Percentiles rank a stretch among this genome's conserved stretches.
Conservation (phyloP, 2,113 vertebrate species). For the Halcyon senegalensis region DNA sequence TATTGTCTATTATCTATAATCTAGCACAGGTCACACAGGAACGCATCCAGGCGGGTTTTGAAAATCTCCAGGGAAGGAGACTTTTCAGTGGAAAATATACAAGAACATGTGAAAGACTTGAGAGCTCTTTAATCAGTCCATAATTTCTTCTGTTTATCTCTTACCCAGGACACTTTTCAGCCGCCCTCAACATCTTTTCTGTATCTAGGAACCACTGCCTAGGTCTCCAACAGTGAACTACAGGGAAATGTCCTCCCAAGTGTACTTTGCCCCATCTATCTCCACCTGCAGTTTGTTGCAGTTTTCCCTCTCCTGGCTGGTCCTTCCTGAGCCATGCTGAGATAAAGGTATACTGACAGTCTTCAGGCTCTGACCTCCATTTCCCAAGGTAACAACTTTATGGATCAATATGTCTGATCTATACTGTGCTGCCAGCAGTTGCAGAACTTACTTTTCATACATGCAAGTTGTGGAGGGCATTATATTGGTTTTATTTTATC, state of each 20-base stretch:
- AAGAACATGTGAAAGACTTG: background rate
- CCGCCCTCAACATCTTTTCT: background rate
- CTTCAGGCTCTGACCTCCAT: background rate
- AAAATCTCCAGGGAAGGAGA: too few relatives aligned
- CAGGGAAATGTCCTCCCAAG: background rate
- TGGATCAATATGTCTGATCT: background rate
- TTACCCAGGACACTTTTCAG: background rate
- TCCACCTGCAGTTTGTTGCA: background rate
- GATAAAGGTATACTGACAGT: background rate
- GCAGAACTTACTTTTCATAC: background rate
- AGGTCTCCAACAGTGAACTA: background rate
- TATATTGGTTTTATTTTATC: background rate
- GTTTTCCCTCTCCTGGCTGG: background rate
- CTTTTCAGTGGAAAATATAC: background rate
- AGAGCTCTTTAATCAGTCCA: background rate
- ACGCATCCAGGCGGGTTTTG: too few relatives aligned
- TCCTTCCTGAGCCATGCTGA: background rate
- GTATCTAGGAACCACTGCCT: background rate
- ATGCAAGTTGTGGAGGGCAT: background rate
- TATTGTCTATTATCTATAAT: too few relatives aligned
- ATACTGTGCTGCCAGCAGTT: background rate
- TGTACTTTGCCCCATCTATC: background rate
- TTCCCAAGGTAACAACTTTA: background rate
- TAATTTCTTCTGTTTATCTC: background rate
- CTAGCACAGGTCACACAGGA: too few relatives aligned